These are phyloP conservation scores for Drymodes brunneopygia DNA, from an alignment of 2,113 vertebrate genomes.

Conservation along the genomic window DNA sequence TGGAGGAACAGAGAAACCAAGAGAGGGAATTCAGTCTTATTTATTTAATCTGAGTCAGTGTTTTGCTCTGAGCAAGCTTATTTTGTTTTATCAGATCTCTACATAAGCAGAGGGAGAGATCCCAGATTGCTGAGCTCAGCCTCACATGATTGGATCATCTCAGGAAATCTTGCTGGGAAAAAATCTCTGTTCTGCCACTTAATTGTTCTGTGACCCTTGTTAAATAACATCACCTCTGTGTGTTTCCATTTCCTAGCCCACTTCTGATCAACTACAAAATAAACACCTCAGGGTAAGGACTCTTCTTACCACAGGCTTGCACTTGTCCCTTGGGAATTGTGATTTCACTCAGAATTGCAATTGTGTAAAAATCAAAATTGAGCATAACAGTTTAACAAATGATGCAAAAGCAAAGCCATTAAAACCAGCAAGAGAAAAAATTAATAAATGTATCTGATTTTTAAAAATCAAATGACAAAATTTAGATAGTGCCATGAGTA, in stretches of 20 bases:
- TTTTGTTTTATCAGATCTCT: not conserved
- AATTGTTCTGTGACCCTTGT: not conserved
- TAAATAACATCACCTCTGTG: not conserved
- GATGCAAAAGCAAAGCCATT: not conserved
- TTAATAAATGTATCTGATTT: not conserved
- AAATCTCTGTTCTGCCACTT: not conserved
- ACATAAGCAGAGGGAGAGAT: not conserved
- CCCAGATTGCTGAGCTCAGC: not conserved
- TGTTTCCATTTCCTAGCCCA: not conserved
- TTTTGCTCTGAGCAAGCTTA: not conserved
- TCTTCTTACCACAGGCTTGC: not conserved
- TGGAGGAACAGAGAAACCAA: not conserved
- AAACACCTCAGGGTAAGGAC: not conserved
- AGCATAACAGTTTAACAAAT: not conserved
- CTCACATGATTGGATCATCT: not conserved
- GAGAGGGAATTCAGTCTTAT: not conserved
- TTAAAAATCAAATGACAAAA: not conserved
- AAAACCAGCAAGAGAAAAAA: not conserved
- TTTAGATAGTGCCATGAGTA: not conserved
- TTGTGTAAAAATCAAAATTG: not conserved
- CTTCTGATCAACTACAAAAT: not conserved
- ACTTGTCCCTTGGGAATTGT: not conserved
- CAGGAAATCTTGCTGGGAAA: not conserved
- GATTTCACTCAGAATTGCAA: not conserved
- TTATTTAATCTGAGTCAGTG: not conserved